These are phyloP conservation scores for Cladorhizidae sp. DNA, from an alignment of 37 sponge, comb jelly and placozoan species.

Conservation along the genomic window DNA sequence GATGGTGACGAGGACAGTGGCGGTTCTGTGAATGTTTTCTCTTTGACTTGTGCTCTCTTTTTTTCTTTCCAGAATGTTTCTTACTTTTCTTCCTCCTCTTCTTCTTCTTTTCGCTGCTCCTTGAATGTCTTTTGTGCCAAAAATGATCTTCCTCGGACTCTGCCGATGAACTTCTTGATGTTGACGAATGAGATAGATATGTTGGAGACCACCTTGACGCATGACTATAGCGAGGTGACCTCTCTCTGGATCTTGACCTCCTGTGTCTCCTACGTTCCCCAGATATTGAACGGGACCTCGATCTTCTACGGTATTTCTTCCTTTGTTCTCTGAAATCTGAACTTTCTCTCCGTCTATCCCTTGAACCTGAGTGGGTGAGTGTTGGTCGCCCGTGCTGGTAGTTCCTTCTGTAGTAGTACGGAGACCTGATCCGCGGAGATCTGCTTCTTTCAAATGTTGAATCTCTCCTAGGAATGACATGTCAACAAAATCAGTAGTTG, in stretches of 20 bases:
- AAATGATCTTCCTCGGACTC: neutral
- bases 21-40: constrained; percentile 21
- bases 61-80: neutral
- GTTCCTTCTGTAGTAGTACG: neutral
- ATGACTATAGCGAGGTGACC: neutral
- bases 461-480: neutral
- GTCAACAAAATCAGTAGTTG: neutral
- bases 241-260: constrained; percentile 12
- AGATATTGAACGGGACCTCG: constrained; percentile 2
- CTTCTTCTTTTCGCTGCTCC: neutral
- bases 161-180: neutral
- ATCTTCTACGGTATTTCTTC: neutral
- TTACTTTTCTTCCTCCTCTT: too few relatives aligned
- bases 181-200: neutral
- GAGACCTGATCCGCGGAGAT: constrained; percentile 15
- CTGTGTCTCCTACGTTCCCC: neutral
- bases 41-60: constrained; percentile 14
- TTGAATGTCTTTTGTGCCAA: neutral
- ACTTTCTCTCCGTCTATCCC: constrained; percentile 2
- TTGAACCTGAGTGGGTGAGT: neutral
- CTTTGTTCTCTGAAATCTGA: neutral
- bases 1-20: neutral
- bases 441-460: constrained; percentile 4
- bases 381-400: neutral
- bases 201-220: neutral